Conservation (phyloP, 2,888 invertebrate genomes). For the Eupithecia subumbrata region DNA sequence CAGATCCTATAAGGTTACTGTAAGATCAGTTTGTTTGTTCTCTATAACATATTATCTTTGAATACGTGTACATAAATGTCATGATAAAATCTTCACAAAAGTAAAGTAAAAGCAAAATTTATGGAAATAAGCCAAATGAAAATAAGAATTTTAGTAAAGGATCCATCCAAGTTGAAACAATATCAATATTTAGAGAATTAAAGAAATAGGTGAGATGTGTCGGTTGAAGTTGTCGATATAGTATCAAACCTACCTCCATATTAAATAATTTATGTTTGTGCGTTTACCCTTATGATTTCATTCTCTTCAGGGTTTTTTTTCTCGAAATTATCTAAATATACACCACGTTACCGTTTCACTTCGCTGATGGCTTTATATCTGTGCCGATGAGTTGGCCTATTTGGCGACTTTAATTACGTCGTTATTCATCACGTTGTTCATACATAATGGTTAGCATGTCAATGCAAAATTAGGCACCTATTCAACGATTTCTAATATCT, state of each 20-base stretch:
- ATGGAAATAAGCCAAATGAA: not conserved
- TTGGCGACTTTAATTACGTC: not conserved
- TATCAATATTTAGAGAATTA: not conserved
- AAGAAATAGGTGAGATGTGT: not conserved
- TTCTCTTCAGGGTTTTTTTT: not conserved
- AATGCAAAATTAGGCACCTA: conserved; percentile 2
- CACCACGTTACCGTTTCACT: not conserved
- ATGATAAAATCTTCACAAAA: not conserved
- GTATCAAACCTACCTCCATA: not conserved
- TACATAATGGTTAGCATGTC: not conserved
- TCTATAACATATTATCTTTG: no score
- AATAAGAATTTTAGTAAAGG: not conserved
- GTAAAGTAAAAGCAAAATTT: not conserved
- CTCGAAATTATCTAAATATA: not conserved
- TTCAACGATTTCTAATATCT: not conserved
- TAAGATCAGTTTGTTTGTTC: no score
- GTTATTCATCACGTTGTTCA: not conserved
- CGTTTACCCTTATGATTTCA: not conserved
- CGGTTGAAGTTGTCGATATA: not conserved
- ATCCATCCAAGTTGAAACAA: not conserved
- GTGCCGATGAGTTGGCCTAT: not conserved
- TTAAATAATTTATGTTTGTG: not conserved
- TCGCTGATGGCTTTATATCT: not conserved
- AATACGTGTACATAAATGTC: not conserved
- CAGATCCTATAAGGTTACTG: no score